Evolutionary conservation across 2,113 vertebrate genomes (phyloP), one percentile per base, ranked within the genome.

Genomic region (Anser brachyrhynchus): DNA sequence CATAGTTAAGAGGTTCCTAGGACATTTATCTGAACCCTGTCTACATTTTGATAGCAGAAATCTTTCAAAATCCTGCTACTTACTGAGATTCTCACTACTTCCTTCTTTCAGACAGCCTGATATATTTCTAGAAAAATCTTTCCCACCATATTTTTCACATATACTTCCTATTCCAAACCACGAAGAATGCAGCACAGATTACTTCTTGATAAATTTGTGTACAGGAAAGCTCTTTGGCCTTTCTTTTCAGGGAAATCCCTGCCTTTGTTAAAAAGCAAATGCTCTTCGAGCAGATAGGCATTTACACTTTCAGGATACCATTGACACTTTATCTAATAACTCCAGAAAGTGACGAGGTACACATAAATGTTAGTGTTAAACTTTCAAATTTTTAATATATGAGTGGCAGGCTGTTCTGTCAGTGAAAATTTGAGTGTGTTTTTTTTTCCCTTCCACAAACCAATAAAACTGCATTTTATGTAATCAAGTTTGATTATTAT

Each of bases 221-320:
- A 79, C 44, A 89, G 44, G 54, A 55, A 89, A 70, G 37, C 59
- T 85, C 52, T 76, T 74, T 59, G 35, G 44, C 33, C 31, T 90
- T 20, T 35, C 25, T 85, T 88, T 92, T 51, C 59, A 66, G 55
- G 57, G 65, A 92, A 88, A 86, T 86, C 15, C 85, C 62, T 76
- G 79, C n/a, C 33, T 91, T 94, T 79, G 17, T 94, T 91, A 88
- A 67, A 94, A 94, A 84, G 55, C 28, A 62, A 52, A 37, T 44
- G 3, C 74, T 90, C 54, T 77, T 46, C 75, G 13, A 90, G 80
- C n/a, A 89, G 62, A 70, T n/a, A 87, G 39, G 44, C 6, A 58
- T 88, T 84, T 76, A 83, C 2, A 3, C 71, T 75, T 84, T 92
- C 1, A 4, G 51, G 74, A n/a, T 92, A 23, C 19, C 49, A 66